Base-by-base conservation (phyloP, 2,888 invertebrate species). In the Eueremaeus valkanovi region DNA sequence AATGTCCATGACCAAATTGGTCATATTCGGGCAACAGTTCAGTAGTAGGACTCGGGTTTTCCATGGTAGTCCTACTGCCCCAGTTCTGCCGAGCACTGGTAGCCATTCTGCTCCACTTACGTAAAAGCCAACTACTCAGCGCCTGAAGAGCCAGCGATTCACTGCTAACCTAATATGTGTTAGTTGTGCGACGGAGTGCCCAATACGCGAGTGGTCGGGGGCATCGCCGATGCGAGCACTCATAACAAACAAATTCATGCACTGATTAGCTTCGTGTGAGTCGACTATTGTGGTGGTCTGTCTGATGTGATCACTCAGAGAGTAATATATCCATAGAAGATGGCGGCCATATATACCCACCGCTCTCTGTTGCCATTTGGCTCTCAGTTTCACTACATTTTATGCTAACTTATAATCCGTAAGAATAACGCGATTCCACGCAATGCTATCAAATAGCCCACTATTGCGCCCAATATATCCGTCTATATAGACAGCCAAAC, bases 1-100 rank as follows among this genome's bases (percentile, higher is more conserved):
- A 94, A 89, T 99, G 99, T 84, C 94, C 94, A 87, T 91, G 78
- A 45, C 78, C 78, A 75, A 70, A 74, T n/a, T 75, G 77, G 72
- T 77, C 77, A 49, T 77, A 77, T 72, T 77, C 75, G 72, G 79
- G 79, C 13, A 76, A 74, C 18, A 55, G 63, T 63, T 79, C 79
- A n/a, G 78, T 73, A 11, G 78, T 79, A 42, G 79, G 79, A 68
- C 79, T 79, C 27, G 79, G 76, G 31, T 79, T 76, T 42, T 79
- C 78, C 16, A 73, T 58, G 73, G 78, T n/a, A n/a, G n/a, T 77
- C 77, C 74, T 76, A 63, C 63, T 33, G 63, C 63, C 33, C 63
- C 63, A 63, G 21, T 63, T 63, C 73, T 70, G 75, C 75, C 75
- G 70, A 72, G 36, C 72, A 73, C 45, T 74, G 73, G 78, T 72